Percentiles rank a stretch among this genome's conserved stretches.
Evolutionary conservation across 2,113 vertebrate genomes (phyloP).

Genomic region (Peromyscus californicus): DNA sequence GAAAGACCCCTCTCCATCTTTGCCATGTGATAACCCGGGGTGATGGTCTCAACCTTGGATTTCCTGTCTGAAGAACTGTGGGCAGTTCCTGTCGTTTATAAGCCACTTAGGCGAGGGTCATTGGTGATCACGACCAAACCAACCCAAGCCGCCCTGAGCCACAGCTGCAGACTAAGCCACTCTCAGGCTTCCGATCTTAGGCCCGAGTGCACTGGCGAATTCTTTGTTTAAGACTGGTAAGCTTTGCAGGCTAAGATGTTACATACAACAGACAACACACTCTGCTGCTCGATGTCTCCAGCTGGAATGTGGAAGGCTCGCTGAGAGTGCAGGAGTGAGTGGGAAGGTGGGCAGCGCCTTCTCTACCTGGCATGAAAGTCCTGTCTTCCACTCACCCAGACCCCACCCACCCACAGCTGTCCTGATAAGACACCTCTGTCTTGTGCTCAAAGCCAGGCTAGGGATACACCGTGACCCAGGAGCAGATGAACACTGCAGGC

Average conservation of each 20-base stretch:
- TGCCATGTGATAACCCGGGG: background rate
- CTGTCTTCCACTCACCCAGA: no score
- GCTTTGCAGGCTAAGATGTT: no score
- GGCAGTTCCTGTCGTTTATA: accelerated
- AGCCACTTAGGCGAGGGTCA: background rate
- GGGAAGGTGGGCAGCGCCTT: background rate
- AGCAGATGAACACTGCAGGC: accelerated
- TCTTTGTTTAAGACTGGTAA: no score
- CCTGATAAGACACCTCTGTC: background rate
- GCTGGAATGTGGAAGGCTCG: background rate
- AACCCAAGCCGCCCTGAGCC: background rate
- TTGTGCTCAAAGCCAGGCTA: background rate
- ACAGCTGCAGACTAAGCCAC: accelerated
- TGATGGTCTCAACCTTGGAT: background rate
- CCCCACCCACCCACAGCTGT: background rate
- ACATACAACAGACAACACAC: accelerated
- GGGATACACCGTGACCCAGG: accelerated
- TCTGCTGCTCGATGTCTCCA: background rate
- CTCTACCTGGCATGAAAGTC: background rate
- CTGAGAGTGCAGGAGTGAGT: background rate
- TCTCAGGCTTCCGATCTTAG: accelerated
- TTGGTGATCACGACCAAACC: background rate
- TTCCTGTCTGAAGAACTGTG: background rate
- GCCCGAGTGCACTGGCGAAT: accelerated
- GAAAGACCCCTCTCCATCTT: no score